Evolutionary conservation across 2,888 invertebrate genomes (phyloP).

Genomic region (Polydrusus cervinus): DNA sequence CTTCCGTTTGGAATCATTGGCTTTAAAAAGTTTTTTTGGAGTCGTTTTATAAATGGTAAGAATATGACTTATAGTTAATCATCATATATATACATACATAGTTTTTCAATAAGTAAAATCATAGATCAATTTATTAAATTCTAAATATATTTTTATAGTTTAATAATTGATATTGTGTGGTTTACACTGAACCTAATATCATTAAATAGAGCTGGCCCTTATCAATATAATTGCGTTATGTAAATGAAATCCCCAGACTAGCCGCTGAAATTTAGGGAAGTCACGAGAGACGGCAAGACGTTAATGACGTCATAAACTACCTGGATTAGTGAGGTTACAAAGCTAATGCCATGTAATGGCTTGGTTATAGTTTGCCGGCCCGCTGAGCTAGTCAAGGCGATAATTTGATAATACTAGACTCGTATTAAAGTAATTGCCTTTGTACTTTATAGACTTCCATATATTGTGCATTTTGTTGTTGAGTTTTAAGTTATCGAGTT

Average conservation of each 20-base stretch:
- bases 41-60: too few relatives aligned
- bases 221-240: slow-evolving; percentile 19
- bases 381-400: slow-evolving; percentile 26
- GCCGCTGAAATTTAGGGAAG: slow-evolving; percentile 26
- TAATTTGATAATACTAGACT: slow-evolving; percentile 24
- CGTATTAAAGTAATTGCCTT: slow-evolving; percentile 17
- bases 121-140: too few relatives aligned
- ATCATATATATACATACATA: too few relatives aligned
- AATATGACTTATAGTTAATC: too few relatives aligned
- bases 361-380: slow-evolving; percentile 25
- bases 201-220: slow-evolving; percentile 11
- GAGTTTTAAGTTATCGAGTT: background rate
- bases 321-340: slow-evolving; percentile 31
- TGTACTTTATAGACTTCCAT: background rate
- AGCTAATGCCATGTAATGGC: slow-evolving; percentile 28
- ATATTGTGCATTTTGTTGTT: background rate
- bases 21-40: too few relatives aligned
- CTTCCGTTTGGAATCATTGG: too few relatives aligned
- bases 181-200: background rate
- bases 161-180: background rate
- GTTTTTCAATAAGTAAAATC: too few relatives aligned
- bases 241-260: slow-evolving; percentile 10
- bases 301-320: slow-evolving; percentile 31
- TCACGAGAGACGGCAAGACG: slow-evolving; percentile 26
- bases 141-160: too few relatives aligned